phyloP scores from a whole-genome alignment of 1,140 invertebrate species.

The Drosophila sucinea region DNA sequence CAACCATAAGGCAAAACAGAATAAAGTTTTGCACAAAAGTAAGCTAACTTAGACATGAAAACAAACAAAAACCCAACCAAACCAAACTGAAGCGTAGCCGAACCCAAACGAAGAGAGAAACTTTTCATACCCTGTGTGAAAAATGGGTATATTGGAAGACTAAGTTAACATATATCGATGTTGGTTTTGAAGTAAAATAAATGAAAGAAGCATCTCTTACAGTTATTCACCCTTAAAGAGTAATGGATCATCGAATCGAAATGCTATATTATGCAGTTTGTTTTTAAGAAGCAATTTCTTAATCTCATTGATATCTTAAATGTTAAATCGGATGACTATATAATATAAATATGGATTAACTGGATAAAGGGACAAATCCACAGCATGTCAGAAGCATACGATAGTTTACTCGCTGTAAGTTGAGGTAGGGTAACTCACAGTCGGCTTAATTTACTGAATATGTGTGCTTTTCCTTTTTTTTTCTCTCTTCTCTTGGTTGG shows the following conservation, averaged over 20 bases:
- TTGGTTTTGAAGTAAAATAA: too few species aligned
- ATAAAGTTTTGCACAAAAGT: conserved; percentile 59
- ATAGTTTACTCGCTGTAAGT: too few species aligned
- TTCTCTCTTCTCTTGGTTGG: conserved; percentile 19
- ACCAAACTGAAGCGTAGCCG: conserved; percentile 28
- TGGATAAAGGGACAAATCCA: too few species aligned
- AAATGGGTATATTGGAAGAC: not conserved
- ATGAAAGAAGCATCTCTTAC: too few species aligned
- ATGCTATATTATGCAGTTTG: too few species aligned
- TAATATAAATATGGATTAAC: not conserved
- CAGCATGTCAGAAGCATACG: too few species aligned
- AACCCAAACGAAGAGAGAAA: conserved; percentile 25
- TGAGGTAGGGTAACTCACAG: not conserved
- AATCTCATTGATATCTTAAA: too few species aligned
- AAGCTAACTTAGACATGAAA: conserved; percentile 67
- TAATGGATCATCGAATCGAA: too few species aligned
- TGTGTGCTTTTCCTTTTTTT: not conserved
- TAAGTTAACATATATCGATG: too few species aligned
- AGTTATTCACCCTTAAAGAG: too few species aligned
- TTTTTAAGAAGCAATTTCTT: too few species aligned
- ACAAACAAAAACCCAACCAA: conserved; percentile 59
- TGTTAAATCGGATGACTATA: not conserved
- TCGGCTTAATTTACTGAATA: not conserved
- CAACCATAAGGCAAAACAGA: conserved; percentile 51
- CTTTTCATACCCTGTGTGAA: not conserved